Evolutionary conservation across 2,797 vertebrate genomes (phyloP), one percentile per base, ranked within the genome.

Genomic region (Oryzias sinensis): DNA sequence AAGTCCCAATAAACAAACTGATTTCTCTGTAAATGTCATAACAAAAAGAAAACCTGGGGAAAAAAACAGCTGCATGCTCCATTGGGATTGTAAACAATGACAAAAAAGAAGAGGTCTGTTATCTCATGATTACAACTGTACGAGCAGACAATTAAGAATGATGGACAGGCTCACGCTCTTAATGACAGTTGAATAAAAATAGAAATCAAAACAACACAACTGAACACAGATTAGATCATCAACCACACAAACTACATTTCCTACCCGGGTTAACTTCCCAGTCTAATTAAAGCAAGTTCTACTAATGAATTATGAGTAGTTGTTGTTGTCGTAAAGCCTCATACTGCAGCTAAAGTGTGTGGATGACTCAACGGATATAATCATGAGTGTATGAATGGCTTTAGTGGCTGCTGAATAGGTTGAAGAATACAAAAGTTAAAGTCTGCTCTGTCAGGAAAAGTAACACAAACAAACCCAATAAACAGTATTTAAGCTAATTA

Each of bases 341-440:
- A 79, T 53, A 63, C 53, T 40, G 16, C 55, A n/a, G 37, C 40
- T 52, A 49, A 58, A 63, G 52, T 56, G 70, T 6, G 50, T 70
- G 62, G 65, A 68, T 62, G 64, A 60, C 59, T 62, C 44, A 64
- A 67, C 48, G 68, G 52, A 72, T 48, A 37, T 53, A 57, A 67
- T 52, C 53, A 57, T 57, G 18, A 56, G 45, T 59, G 64, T 27
- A 11, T 44, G 13, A 53, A 46, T 52, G 59, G 33, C 33, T 44
- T n/a, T 48, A 24, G 2, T 43, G 14, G 6, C 5, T n/a, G 13
- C 49, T 11, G 53, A 46, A 54, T 11, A 11, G 33, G 33, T 37
- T 37, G 33, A 6, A 7, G 2, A 7, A 29, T 29, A 6, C 6
- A 7, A 3, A 11, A 37, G 2, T 11, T 13, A 37, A 37, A 37